These are phyloP conservation scores for Sebastes matsubarae DNA, from an alignment of 2,797 vertebrate species.

Conservation along the genomic window DNA sequence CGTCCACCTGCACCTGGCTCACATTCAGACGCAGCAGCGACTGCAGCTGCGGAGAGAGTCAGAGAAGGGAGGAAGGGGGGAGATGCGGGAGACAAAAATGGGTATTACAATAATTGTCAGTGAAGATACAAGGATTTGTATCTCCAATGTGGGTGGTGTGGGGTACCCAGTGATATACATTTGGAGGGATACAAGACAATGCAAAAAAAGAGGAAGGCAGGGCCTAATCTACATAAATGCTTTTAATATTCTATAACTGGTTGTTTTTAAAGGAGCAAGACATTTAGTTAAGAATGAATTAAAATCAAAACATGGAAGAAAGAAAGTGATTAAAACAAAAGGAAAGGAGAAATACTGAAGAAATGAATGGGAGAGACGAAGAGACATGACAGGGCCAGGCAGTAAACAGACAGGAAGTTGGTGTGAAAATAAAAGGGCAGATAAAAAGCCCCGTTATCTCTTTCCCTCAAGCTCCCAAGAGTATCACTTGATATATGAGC, in stretches of 20 bases:
- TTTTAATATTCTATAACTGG: neutral
- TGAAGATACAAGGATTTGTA: conserved; percentile 22
- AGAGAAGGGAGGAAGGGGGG: conserved; percentile 3
- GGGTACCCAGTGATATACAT: neutral
- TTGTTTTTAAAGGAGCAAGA: conserved; percentile 4
- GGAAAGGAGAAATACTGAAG: conserved; percentile 3
- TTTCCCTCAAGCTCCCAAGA: conserved; percentile 45
- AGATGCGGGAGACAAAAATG: conserved; percentile 5
- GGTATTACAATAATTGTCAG: conserved; percentile 24
- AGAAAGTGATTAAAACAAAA: neutral
- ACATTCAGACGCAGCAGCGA: conserved; percentile 81
- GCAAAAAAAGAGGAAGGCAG: conserved; percentile 2
- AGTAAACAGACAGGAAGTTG: conserved; percentile 63
- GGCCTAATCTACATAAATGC: conserved; percentile 2
- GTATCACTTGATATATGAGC: conserved; percentile 70
- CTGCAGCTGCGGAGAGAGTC: conserved; percentile 79
- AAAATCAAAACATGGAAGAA: conserved; percentile 14
- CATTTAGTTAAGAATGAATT: neutral
- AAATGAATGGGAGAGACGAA: conserved; percentile 54
- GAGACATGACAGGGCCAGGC: conserved; percentile 59
- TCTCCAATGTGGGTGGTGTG: neutral
- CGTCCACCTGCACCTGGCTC: conserved; percentile 86
- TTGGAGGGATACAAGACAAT: neutral
- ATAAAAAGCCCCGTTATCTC: conserved; percentile 69
- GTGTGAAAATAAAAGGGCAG: conserved; percentile 71